These are phyloP conservation scores for Caenorhabditis afra DNA, from an alignment of 2,888 invertebrate genomes.

Conservation along the genomic window DNA sequence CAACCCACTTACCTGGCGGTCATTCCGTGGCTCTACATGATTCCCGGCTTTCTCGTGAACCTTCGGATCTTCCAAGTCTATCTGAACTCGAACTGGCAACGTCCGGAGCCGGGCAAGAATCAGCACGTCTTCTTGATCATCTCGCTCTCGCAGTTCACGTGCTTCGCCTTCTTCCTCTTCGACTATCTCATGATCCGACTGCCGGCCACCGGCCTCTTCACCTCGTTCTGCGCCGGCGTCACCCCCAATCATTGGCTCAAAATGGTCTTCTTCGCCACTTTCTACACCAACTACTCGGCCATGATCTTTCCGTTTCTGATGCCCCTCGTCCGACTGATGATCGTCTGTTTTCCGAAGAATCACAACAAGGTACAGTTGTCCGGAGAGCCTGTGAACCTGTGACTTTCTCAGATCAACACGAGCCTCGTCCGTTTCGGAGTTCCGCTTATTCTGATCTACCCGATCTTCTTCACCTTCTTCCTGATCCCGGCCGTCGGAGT, in stretches of 20 bases:
- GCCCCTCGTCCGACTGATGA: constrained; percentile 9
- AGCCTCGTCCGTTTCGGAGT: constrained; percentile 3
- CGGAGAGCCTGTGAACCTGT: too few relatives aligned
- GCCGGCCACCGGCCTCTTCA: constrained; percentile 29
- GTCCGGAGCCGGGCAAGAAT: constrained; percentile 28
- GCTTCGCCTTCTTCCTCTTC: constrained; percentile 16
- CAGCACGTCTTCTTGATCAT: constrained; percentile 45
- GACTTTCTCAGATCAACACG: constrained; percentile 27
- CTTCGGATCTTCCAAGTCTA: constrained; percentile 24
- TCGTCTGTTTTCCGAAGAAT: constrained; percentile 2
- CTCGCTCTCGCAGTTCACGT: constrained; percentile 32
- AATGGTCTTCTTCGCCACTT: constrained; percentile 4
- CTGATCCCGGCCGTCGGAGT: constrained; percentile 38
- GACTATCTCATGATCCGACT: constrained; percentile 30
- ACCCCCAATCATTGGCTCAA: constrained; percentile 29
- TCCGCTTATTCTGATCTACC: constrained; percentile 16
- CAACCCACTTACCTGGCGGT: constrained; percentile 14
- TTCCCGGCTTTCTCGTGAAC: constrained; percentile 21
- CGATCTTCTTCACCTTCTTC: constrained; percentile 44
- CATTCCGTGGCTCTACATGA: constrained; percentile 38
- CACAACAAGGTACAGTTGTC: constrained; percentile 13
- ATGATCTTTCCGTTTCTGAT: constrained; percentile 35
- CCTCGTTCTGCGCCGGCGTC: constrained; percentile 14
- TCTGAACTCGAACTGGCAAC: constrained; percentile 25
- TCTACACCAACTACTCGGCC: constrained; percentile 27